These are phyloP conservation scores for Torymus aiolomorphi DNA, from an alignment of 2,888 invertebrate species.

Conservation along the genomic window DNA sequence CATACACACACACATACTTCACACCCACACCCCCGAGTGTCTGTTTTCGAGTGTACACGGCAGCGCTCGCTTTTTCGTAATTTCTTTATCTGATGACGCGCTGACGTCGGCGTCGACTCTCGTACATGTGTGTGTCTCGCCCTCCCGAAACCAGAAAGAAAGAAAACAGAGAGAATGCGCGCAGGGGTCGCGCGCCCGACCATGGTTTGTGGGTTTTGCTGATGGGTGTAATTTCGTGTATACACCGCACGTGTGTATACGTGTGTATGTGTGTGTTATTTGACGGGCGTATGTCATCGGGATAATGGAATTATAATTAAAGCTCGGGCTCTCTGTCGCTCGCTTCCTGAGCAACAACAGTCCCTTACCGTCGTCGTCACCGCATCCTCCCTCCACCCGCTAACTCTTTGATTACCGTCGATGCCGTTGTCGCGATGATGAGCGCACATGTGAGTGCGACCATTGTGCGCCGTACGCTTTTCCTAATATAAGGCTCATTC, in stretches of 20 bases:
- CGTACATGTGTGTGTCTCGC: neutral
- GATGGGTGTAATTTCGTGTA: slow-evolving; percentile 49
- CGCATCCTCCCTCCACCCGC: neutral
- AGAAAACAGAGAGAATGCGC: neutral
- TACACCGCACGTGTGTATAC: no score
- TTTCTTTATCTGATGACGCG: slow-evolving; percentile 17
- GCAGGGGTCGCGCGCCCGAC: neutral
- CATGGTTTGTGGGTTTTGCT: slow-evolving; percentile 19
- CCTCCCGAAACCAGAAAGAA: neutral
- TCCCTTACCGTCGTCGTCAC: neutral
- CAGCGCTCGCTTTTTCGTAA: neutral
- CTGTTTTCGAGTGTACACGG: neutral
- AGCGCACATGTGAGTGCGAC: neutral
- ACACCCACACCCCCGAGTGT: neutral
- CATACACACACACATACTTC: neutral
- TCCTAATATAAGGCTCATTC: neutral
- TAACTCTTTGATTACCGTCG: slow-evolving; percentile 32
- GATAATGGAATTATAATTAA: slow-evolving; percentile 57
- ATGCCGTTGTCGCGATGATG: neutral
- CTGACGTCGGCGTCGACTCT: neutral
- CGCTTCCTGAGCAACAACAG: slow-evolving; percentile 12
- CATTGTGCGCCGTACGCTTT: neutral
- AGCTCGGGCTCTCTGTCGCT: slow-evolving; percentile 23
- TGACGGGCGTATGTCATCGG: slow-evolving; percentile 48
- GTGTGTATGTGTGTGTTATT: slow-evolving; percentile 32